phyloP scores from a whole-genome alignment of 2,888 invertebrate genomes.

The Trissolcus japonicus region DNA sequence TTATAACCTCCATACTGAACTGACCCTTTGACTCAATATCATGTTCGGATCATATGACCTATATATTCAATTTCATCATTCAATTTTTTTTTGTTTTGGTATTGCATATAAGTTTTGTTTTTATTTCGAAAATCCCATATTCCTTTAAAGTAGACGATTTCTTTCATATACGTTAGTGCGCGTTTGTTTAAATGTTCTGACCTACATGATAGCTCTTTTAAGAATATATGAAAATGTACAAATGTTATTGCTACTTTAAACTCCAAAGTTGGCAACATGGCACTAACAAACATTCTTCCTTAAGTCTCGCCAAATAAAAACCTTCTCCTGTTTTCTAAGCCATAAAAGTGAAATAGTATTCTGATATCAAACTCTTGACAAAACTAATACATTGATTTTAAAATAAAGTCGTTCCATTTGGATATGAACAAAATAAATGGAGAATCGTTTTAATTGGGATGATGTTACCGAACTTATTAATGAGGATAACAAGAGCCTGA shows the following conservation, averaged over 20 bases:
- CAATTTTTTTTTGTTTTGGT: too few species aligned
- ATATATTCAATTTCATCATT: too few species aligned
- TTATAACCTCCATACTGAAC: too few species aligned
- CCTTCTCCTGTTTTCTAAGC: not conserved
- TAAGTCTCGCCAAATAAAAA: constrained; percentile 24
- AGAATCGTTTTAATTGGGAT: too few species aligned
- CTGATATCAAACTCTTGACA: not conserved
- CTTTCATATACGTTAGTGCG: not conserved
- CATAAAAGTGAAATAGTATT: not conserved
- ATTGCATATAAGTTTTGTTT: too few species aligned
- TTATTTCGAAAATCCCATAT: too few species aligned
- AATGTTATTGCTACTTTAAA: constrained; percentile 21
- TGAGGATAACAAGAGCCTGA: too few species aligned
- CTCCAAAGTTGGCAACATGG: constrained; percentile 19
- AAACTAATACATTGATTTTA: not conserved
- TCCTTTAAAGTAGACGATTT: not conserved
- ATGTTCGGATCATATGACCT: too few species aligned
- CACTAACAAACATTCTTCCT: constrained; percentile 29
- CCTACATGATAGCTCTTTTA: constrained; percentile 9
- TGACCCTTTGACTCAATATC: too few species aligned
- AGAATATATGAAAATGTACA: constrained; percentile 31
- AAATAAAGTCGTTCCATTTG: not conserved
- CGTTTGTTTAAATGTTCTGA: constrained; percentile 25
- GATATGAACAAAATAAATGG: not conserved
- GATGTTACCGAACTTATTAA: too few species aligned